phyloP scores from a whole-genome alignment of 2,113 vertebrate genomes.

The Formicarius rufipectus region DNA sequence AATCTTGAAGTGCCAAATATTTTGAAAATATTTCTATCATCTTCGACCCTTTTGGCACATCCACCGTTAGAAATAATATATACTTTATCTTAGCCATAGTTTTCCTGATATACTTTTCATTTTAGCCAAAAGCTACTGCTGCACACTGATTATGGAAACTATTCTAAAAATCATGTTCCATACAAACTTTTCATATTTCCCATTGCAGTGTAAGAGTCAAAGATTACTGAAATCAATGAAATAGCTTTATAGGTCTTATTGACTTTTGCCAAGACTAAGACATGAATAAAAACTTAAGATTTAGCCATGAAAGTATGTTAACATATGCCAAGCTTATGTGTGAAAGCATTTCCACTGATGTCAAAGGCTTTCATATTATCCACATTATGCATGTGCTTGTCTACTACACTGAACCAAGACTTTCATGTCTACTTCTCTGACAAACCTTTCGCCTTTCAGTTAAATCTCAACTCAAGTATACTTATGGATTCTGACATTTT shows the following conservation, averaged over 20 bases:
- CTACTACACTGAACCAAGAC: background rate
- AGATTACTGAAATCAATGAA: background rate
- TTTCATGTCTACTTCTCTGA: background rate
- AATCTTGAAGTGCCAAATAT: background rate
- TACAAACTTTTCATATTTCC: background rate
- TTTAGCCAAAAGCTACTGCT: background rate
- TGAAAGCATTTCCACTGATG: background rate
- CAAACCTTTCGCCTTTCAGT: background rate
- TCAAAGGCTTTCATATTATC: background rate
- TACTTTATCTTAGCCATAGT: background rate
- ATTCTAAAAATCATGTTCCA: background rate
- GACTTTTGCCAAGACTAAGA: background rate
- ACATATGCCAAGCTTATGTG: background rate
- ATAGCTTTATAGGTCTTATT: background rate
- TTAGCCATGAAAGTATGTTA: background rate
- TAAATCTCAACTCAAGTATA: background rate
- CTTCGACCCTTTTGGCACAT: background rate
- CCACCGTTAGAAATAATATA: background rate
- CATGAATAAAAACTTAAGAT: background rate
- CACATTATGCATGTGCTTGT: background rate
- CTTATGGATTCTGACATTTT: conserved; percentile 28
- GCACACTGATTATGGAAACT: background rate
- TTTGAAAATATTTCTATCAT: background rate
- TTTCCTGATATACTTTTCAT: background rate
- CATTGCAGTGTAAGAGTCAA: background rate